These are phyloP conservation scores for Lycocorax pyrrhopterus DNA, from an alignment of 2,113 vertebrate genomes.

Conservation along the genomic window DNA sequence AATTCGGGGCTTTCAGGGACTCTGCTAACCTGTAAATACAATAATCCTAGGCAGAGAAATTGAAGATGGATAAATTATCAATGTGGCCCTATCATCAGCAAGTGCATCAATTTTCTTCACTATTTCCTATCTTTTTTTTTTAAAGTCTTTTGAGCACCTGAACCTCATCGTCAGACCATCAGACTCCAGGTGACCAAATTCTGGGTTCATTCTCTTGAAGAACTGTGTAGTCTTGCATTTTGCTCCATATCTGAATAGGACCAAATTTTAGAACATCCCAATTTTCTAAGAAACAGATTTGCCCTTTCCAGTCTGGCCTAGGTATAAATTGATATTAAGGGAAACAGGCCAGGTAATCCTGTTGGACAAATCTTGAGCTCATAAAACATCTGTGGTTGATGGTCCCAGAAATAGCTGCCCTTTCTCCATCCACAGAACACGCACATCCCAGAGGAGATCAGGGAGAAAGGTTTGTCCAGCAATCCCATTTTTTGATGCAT, in stretches of 20 bases:
- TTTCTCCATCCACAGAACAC: not conserved
- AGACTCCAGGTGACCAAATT: not conserved
- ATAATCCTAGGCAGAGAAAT: not conserved
- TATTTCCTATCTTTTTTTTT: not conserved
- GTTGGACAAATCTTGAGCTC: not conserved
- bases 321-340: not conserved
- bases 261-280: not conserved
- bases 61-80: not conserved
- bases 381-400: not conserved
- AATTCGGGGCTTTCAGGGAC: not conserved
- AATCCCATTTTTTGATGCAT: not conserved
- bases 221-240: not conserved
- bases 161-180: not conserved
- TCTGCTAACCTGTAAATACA: not conserved
- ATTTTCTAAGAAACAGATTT: not conserved
- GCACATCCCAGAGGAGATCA: not conserved
- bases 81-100: not conserved
- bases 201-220: not conserved
- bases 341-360: not conserved
- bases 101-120: not conserved
- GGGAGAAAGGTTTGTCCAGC: not conserved
- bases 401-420: not conserved
- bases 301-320: not conserved
- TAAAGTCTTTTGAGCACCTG: not conserved
- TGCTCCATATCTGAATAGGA: not conserved